Base-by-base conservation (phyloP, 92 coral and sea anemone species). In the Galaxea fascicularis region DNA sequence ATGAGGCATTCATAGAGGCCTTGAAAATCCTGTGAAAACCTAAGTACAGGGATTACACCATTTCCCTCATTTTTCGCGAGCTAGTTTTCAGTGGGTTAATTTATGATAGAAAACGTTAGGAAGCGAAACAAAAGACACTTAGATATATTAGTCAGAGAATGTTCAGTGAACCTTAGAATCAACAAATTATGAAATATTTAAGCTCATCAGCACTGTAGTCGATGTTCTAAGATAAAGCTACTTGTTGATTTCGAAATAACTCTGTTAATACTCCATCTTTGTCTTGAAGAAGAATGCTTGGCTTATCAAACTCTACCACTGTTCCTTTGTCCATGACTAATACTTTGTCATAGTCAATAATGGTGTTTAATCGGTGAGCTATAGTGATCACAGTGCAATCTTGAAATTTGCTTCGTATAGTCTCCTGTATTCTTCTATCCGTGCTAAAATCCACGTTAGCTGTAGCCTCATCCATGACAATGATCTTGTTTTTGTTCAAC, bases 391-490 rank as follows among this genome's bases (percentile, higher is more conserved):
- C 95, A 12, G 98, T 94, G 59, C 98, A 89, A 71, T 92, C 95
- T 77, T 89, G 77, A 82, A 94, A 94, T 49, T 94, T 94, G 68
- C 67, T 84, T 27, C 98, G 83, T 70, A 94, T 94, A 21, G 95
- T 92, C 73, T 94, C 98, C 66, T 94, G 98, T 53, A 94, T 94
- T 31, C 89, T 82, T 64, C 87, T 86, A 82, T 94, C 98, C 9
- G 98, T 94, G 60, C 86, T 94, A 76, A 94, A 94, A 65, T 94
- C 98, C 30, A 94, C 98, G 85, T 94, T 94, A 25, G 98, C 98
- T 2, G 98, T 94, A 25, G 98, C 98, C 65, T 94, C 98, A 74
- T 94, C 98, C 95, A 94, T 92, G 29, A 94, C 94, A 9, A 94
- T 92, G 57, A 94, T 94, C 80, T 86, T 94, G 80, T 92, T 92